phyloP scores from a whole-genome alignment of 2,113 vertebrate genomes.

The Okapia johnstoni region DNA sequence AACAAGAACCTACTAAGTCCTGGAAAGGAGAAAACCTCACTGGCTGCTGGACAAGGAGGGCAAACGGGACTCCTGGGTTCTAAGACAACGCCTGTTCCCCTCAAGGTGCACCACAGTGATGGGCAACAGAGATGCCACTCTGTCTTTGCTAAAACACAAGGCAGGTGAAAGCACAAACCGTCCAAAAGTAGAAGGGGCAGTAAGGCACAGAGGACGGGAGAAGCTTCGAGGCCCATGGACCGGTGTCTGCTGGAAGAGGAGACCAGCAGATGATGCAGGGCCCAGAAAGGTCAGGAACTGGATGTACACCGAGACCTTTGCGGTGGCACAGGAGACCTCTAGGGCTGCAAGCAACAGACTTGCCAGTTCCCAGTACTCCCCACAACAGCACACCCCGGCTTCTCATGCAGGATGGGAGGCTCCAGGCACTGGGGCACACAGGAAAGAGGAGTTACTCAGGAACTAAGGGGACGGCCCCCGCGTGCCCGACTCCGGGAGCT shows the following conservation, averaged over 20 bases:
- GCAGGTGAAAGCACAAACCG: background rate
- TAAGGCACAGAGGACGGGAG: fast-evolving
- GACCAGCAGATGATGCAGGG: background rate
- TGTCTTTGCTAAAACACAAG: background rate
- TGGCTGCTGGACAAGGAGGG: background rate
- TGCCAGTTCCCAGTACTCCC: background rate
- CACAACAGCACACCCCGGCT: background rate
- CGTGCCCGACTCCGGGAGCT: background rate
- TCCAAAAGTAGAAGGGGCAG: background rate
- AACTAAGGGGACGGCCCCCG: background rate
- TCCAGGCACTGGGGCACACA: background rate
- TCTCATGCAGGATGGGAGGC: background rate
- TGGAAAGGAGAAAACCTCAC: background rate
- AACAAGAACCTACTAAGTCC: background rate
- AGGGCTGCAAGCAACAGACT: background rate
- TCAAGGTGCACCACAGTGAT: background rate
- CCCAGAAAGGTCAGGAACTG: background rate
- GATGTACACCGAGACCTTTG: background rate
- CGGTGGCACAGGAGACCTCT: background rate
- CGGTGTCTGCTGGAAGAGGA: background rate
- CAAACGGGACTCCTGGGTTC: background rate
- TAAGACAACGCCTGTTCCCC: background rate
- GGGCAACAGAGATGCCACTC: background rate
- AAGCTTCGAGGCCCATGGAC: background rate
- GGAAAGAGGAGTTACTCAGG: background rate